phyloP scores from a whole-genome alignment of 2,113 vertebrate genomes.

The Rhinichthys klamathensis region DNA sequence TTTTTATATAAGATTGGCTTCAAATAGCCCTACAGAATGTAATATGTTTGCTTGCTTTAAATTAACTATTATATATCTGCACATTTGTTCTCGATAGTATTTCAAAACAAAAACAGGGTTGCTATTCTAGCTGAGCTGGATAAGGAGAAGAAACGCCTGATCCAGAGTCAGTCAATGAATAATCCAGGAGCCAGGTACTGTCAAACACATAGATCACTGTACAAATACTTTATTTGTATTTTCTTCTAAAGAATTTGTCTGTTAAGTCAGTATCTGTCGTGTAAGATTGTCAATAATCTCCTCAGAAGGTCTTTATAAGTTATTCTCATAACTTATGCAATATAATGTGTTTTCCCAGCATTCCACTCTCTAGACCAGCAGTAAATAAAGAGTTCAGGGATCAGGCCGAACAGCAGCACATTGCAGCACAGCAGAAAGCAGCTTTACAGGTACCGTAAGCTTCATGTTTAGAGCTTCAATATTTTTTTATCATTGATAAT shows the following conservation, averaged over 20 bases:
- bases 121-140: constrained; percentile 96
- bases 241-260: background rate
- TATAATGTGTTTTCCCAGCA: constrained; percentile 69
- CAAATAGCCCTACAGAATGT: background rate
- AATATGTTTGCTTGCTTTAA: background rate
- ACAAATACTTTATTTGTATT: background rate
- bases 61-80: background rate
- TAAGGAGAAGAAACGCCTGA: constrained; percentile 92
- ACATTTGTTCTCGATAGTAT: constrained; percentile 71
- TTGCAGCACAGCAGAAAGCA: constrained; percentile 95
- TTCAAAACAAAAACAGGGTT: constrained; percentile 92
- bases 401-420: constrained; percentile 95
- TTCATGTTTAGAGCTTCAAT: background rate
- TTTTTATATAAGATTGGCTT: background rate
- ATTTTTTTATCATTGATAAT: background rate
- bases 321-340: background rate
- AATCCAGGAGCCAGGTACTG: constrained; percentile 90
- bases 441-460: constrained; percentile 86
- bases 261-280: background rate
- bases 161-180: constrained; percentile 92
- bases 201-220: background rate
- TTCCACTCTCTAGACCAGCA: constrained; percentile 82
- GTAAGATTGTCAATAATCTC: background rate
- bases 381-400: constrained; percentile 91
- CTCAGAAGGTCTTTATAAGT: too few species aligned